Percentiles rank a stretch among this genome's conserved stretches.
Conservation (phyloP, 2,888 invertebrate species). For the Sylvicola cinctus region DNA sequence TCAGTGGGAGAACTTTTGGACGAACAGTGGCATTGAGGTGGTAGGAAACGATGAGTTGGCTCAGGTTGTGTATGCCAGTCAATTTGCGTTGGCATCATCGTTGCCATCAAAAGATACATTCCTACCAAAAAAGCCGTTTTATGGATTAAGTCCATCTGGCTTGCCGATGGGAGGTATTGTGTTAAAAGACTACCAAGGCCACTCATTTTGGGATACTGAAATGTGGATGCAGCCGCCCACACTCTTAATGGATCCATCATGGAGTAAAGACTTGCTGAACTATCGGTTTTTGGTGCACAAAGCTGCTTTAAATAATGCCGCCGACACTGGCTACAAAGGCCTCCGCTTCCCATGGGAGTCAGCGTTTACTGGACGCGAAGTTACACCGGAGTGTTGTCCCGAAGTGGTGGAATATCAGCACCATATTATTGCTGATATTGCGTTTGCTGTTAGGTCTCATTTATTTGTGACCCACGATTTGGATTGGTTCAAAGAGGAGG, state of each 20-base stretch:
- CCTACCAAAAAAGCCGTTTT: slow-evolving; percentile 27
- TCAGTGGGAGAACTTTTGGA: slow-evolving; percentile 29
- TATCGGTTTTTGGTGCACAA: slow-evolving; percentile 30
- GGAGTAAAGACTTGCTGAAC: slow-evolving; percentile 28
- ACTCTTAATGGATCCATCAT: slow-evolving; percentile 28
- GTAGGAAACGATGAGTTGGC: slow-evolving; percentile 28
- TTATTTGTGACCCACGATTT: slow-evolving; percentile 15
- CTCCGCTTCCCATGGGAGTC: slow-evolving; percentile 42
- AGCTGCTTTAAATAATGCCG: slow-evolving; percentile 31
- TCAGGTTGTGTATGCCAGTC: slow-evolving; percentile 29
- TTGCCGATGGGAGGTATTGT: slow-evolving; percentile 28
- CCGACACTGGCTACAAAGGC: slow-evolving; percentile 29
- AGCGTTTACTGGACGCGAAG: slow-evolving; percentile 36
- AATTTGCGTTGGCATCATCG: slow-evolving; percentile 35
- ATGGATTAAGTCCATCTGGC: slow-evolving; percentile 35
- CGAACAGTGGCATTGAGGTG: slow-evolving; percentile 28
- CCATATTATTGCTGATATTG: slow-evolving; percentile 35
- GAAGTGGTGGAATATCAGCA: slow-evolving; percentile 33
- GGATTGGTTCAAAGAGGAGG: slow-evolving; percentile 22
- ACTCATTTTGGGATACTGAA: slow-evolving; percentile 43
- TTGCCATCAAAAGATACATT: slow-evolving; percentile 29
- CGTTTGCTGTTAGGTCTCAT: slow-evolving; percentile 26
- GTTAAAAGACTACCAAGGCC: slow-evolving; percentile 28
- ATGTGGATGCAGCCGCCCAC: slow-evolving; percentile 39
- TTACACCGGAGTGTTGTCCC: slow-evolving; percentile 36